Base-by-base conservation (phyloP, 2,888 invertebrate genomes). In the Phymatocera aterrima region DNA sequence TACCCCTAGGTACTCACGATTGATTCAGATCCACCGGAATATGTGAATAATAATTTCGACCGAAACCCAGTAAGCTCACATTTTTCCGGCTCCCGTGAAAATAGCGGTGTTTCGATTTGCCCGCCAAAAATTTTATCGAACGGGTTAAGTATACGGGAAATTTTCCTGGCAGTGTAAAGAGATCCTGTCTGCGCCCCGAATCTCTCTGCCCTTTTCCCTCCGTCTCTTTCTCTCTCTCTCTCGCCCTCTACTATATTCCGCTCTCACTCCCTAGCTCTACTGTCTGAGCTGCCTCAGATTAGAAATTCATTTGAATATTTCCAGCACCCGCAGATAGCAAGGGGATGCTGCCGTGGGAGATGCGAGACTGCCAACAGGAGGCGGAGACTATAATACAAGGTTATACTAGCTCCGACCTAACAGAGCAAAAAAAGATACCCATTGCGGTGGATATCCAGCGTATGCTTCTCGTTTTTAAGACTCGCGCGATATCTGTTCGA, bases 291-390 rank as follows among this genome's bases (percentile, higher is more conserved):
- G 81, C 83, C 84, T 84, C 86, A 91, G 91, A 91, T 91, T 91
- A 91, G 91, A 91, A 91, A 91, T 91, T 91, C 91, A 91, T 91
- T 91, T 91, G 91, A 91, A 91, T 91, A 91, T 91, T 91, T 91
- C 89, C 88, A 88, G 87, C 87, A 84, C 83, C 83, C 82, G 84
- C 81, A 86, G 87, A 87, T 87, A 85, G 82, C 82, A 80, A 79
- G 57, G 64, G 80, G 77, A 48, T 72, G 48, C 70, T 31, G 79
- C 60, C 72, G 77, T 80, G 83, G 81, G 83, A 83, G 83, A 83
- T 83, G 83, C 83, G 81, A 81, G 83, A 80, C 78, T 80, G 81
- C 43, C 65, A 61, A 64, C 65, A 51, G 34, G 60, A 61, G 61
- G 65, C 40, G 57, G 75, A 46, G 75, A 43, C 57, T 40, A 75